Evolutionary conservation across 2,113 vertebrate genomes (phyloP), one percentile per base, ranked within the genome.

Genomic region (Natator depressus): DNA sequence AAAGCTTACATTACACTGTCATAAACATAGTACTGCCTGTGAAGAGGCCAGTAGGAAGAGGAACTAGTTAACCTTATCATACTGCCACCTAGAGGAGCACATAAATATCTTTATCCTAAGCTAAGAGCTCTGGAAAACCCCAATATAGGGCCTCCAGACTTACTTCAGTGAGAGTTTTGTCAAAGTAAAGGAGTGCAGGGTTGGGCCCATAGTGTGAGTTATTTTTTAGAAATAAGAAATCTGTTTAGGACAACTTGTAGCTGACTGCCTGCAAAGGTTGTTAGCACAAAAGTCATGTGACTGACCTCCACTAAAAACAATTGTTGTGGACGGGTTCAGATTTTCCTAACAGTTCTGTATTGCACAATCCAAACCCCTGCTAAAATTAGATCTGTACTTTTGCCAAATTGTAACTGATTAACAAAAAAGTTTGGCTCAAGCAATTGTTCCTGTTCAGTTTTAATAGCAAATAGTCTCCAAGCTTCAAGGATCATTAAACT

Each of bases 401-500:
- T 92, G 96, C 95, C 97, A 97, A 97, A 84, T 5, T 2, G 8
- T 84, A 95, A 93, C 87, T 95, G 91, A 95, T 91, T 96, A 96
- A 95, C 96, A 92, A 97, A 96, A 94, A 87, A 38, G 16, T 91
- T 92, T 88, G 81, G 93, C 84, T 92, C 53, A 92, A 95, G 96
- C 96, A 96, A 96, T 92, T 89, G 96, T 96, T 96, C 93, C 96
- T 95, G 91, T 95, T 97, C 93, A 94, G 89, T 91, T 97, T 97
- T 96, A 96, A 96, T 87, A 94, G 97, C 89, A 94, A 95, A 95
- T 96, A 81, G 82, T 91, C 94, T 75, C 75, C 93, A 97, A 95
- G 96, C 96, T 89, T 94, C 95, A 93, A 89, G 85, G 81, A 95
- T 96, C 96, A 96, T 97, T 97, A 97, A 97, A 83, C 79, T 86